Percentiles rank a stretch among this genome's conserved stretches.
Evolutionary conservation across 1,140 invertebrate genomes (phyloP).

Genomic region (Coenobita brevimanus): DNA sequence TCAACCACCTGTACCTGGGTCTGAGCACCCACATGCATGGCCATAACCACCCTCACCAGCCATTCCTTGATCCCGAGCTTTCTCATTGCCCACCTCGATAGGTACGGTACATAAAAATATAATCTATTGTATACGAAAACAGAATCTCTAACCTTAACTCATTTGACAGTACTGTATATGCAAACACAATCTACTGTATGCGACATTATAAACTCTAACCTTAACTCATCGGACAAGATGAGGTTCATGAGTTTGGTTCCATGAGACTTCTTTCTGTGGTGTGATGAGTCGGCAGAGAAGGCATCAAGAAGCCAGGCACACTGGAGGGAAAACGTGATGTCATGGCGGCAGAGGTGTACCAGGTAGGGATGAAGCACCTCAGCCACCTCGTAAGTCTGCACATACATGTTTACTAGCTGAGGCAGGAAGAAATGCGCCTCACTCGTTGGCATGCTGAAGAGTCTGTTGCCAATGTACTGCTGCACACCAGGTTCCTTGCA

Average conservation of each 20-base stretch:
- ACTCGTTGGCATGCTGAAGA: slow-evolving; percentile 93
- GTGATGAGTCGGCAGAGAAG: slow-evolving; percentile 85
- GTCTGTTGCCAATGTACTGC: slow-evolving; percentile 87
- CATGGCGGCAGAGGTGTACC: slow-evolving; percentile 91
- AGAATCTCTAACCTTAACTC: background rate
- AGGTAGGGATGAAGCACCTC: slow-evolving; percentile 97
- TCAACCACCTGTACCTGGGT: too few species aligned
- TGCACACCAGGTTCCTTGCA: slow-evolving; percentile 98
- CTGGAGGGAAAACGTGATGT: slow-evolving; percentile 95
- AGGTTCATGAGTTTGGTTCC: slow-evolving; percentile 90
- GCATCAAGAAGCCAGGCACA: slow-evolving; percentile 97
- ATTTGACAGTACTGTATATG: background rate
- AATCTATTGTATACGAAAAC: too few species aligned
- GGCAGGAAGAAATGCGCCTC: slow-evolving; percentile 99
- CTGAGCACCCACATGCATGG: too few species aligned
- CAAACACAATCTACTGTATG: background rate
- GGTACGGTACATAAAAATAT: too few species aligned
- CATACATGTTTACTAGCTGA: slow-evolving; percentile 98
- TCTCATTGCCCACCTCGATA: too few species aligned
- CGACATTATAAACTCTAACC: slow-evolving; percentile 74
- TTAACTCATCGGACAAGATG: slow-evolving; percentile 90
- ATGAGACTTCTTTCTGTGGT: slow-evolving; percentile 87
- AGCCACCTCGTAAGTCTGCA: slow-evolving; percentile 96
- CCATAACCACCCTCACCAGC: too few species aligned
- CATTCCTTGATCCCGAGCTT: too few species aligned